A percentile compares a stretch with the other conserved stretches of the same genome.
Evolutionary conservation across 2,113 vertebrate species (phyloP).

Genomic region (Regulus satrapa): DNA sequence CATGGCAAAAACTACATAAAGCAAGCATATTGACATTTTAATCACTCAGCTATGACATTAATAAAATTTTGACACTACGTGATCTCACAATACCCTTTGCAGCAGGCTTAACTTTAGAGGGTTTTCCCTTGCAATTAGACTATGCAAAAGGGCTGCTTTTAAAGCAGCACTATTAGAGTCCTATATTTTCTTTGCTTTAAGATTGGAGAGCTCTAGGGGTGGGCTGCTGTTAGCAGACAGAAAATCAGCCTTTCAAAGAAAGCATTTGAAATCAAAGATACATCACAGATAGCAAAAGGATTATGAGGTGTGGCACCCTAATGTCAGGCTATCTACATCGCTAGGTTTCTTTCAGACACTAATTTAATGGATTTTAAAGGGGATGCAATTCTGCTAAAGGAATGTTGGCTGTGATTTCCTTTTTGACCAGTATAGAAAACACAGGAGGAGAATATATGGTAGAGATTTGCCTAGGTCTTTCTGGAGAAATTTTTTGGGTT

Average conservation of each 20-base stretch:
- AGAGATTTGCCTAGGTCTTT: not conserved
- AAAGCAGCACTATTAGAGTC: too few species aligned
- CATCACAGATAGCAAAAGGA: not conserved
- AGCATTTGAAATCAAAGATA: not conserved
- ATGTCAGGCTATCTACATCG: not conserved
- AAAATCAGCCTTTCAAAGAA: not conserved
- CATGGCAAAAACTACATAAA: not conserved
- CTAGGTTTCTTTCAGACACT: not conserved
- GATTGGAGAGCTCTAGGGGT: not conserved
- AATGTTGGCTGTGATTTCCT: not conserved
- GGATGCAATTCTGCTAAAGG: not conserved
- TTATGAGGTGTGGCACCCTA: not conserved
- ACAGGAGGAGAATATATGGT: not conserved
- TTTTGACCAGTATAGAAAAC: not conserved
- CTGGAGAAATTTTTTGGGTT: not conserved
- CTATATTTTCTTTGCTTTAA: not conserved
- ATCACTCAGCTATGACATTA: not conserved
- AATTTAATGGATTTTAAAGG: not conserved
- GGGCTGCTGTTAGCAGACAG: not conserved
- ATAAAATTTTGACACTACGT: constrained; percentile 1
- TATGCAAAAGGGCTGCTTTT: too few species aligned
- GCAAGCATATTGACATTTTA: constrained; percentile 27
- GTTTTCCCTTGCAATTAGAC: too few species aligned
- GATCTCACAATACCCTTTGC: constrained; percentile 1
- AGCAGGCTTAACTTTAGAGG: too few species aligned